Conservation (phyloP, 1,140 invertebrate genomes). For the Cecropterus lyciades region DNA sequence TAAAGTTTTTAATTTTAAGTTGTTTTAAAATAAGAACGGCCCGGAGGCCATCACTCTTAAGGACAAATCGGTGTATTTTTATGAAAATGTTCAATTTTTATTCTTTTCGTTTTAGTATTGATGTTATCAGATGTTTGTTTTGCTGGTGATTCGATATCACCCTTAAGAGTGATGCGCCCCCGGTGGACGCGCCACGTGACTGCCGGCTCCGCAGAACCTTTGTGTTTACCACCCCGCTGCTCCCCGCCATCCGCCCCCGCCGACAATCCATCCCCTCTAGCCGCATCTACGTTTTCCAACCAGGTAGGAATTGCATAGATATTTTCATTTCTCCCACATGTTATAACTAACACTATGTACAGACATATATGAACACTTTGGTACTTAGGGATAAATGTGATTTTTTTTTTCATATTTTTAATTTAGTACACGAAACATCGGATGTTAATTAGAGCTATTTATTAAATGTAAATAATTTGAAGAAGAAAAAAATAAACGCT, state of each 20-base stretch:
- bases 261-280: slow-evolving; percentile 49
- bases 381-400: too few relatives aligned
- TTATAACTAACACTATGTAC: not conserved
- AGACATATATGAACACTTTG: too few relatives aligned
- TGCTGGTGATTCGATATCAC: slow-evolving; percentile 46
- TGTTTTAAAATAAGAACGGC: not conserved
- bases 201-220: slow-evolving; percentile 72
- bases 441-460: too few relatives aligned
- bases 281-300: slow-evolving; percentile 39
- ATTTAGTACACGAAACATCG: too few relatives aligned
- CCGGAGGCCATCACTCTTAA: slow-evolving; percentile 76
- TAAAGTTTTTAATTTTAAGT: slow-evolving; percentile 46
- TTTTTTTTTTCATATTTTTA: too few relatives aligned
- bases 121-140: slow-evolving; percentile 40
- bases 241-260: slow-evolving; percentile 46
- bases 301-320: slow-evolving; percentile 22
- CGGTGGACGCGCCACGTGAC: slow-evolving; percentile 79
- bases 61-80: slow-evolving; percentile 32
- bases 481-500: too few relatives aligned
- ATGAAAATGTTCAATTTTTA: too few relatives aligned
- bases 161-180: slow-evolving; percentile 81
- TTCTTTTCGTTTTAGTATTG: slow-evolving; percentile 8
- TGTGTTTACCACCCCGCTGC: slow-evolving; percentile 75
- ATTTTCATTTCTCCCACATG: not conserved
- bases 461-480: too few relatives aligned